A percentile compares a stretch with the other conserved stretches of the same genome.
These are phyloP conservation scores for Anniella stebbinsi DNA, from an alignment of 2,797 vertebrate species.

Conservation along the genomic window DNA sequence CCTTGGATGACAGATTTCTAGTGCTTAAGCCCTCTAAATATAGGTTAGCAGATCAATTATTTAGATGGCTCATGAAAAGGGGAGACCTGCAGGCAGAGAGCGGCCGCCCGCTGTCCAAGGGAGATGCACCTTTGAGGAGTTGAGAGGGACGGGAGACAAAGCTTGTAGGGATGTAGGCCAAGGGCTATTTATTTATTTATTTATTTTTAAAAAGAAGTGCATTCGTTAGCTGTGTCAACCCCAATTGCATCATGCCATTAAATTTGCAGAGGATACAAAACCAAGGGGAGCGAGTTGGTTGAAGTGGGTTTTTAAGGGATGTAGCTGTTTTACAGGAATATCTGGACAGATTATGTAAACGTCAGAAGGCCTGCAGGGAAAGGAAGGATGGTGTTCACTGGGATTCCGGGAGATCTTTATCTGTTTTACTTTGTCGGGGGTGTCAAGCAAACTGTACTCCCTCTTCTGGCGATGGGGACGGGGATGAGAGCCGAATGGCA, in stretches of 20 bases:
- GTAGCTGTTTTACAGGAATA: constrained; percentile 39
- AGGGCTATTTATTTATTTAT: neutral
- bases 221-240: constrained; percentile 38
- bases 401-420: constrained; percentile 14
- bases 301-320: constrained; percentile 16
- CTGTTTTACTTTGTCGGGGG: neutral
- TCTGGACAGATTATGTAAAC: constrained; percentile 27
- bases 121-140: neutral
- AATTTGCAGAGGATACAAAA: constrained; percentile 48
- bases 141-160: neutral
- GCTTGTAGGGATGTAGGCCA: constrained; percentile 16
- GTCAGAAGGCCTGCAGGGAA: neutral
- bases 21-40: constrained; percentile 46
- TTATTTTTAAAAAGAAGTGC: constrained; percentile 9
- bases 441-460: neutral
- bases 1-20: constrained; percentile 40
- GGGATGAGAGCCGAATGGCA: fast-evolving
- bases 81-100: constrained; percentile 6
- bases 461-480: too few relatives aligned
- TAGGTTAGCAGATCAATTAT: constrained; percentile 55
- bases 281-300: constrained; percentile 35
- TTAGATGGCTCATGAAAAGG: constrained; percentile 27
- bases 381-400: neutral
- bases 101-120: too few relatives aligned
- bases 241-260: neutral